Evolutionary conservation across 1,140 invertebrate species (phyloP), one percentile per base, ranked within the genome.

Genomic region (Bombus breviceps): DNA sequence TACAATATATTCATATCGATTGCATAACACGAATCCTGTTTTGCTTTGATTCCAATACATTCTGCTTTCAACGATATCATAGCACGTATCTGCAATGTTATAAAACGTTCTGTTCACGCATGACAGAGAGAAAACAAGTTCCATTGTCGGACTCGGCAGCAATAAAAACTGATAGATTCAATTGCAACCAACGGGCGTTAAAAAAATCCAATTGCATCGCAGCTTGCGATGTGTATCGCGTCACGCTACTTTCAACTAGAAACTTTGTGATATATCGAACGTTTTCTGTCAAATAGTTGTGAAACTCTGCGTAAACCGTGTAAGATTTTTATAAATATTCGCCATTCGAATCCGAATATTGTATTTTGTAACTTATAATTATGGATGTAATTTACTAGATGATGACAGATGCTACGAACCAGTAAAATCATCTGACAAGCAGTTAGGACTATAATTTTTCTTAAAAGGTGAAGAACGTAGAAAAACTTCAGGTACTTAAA

Each of bases 161-260:
- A 73, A 73, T 72, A 80, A 41, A 80, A 80, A 69, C 43, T 53
- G 64, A 69, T 69, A 53, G 43, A 59, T 59, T 53, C 37, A 41
- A 73, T 73, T 41, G 15, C 66, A n/a, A 18, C 10, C 34, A 34
- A 41, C 25, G 34, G 10, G 13, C 13, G 41, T 53, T 47, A 69
- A 68, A 68, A 34, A 68, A 34, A 22, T 79, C 62, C 62, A 79
- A 34, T 68, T 43, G 39, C 41, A 25, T 22, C 41, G 62, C 28
- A 6, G 6, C 25, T 9, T 22, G 41, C 62, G 57, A 39, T 37
- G 39, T 79, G 32, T 37, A 47, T 68, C 62, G 32, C 28, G 25
- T 32, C n/a, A 32, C 41, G 28, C 13, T 53, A 53, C 43, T 62
- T 39, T 13, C 22, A 59, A 73, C 37, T 62, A 81, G 47, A 39